A percentile compares a stretch with the other conserved stretches of the same genome.
phyloP scores from a whole-genome alignment of 2,113 vertebrate species.

The Xiphophorus couchianus region DNA sequence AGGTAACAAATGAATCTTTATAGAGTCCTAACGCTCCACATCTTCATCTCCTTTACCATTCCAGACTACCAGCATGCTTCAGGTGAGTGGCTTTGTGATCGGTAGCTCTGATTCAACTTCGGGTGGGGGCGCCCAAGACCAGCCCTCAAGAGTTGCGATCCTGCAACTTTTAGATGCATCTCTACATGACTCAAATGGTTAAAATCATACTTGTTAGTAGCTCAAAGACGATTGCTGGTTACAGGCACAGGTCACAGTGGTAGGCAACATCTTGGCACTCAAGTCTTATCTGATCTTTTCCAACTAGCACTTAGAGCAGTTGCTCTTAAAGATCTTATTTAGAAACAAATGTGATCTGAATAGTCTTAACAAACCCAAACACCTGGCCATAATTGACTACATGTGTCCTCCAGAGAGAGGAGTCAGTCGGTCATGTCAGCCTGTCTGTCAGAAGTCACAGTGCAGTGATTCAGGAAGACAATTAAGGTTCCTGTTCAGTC shows the following conservation, averaged over 20 bases:
- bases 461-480: slow-evolving; percentile 65
- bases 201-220: background rate
- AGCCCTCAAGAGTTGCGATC: no score
- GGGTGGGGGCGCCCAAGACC: no score
- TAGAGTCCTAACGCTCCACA: no score
- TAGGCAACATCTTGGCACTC: background rate
- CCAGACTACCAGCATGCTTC: no score
- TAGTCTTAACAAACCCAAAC: background rate
- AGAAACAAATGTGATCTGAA: background rate
- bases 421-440: slow-evolving; percentile 62
- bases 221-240: background rate
- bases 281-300: background rate
- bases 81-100: no score
- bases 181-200: no score
- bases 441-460: slow-evolving; percentile 61
- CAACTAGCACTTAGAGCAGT: background rate
- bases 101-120: no score
- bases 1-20: no score
- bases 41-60: no score
- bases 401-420: slow-evolving; percentile 41
- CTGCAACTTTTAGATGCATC: no score
- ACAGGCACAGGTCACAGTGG: background rate
- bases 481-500: slow-evolving; percentile 69
- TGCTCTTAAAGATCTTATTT: background rate
- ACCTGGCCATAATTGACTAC: slow-evolving; percentile 46